Evolutionary conservation across 2,888 invertebrate genomes (phyloP).

Genomic region (Diloba caeruleocephala): DNA sequence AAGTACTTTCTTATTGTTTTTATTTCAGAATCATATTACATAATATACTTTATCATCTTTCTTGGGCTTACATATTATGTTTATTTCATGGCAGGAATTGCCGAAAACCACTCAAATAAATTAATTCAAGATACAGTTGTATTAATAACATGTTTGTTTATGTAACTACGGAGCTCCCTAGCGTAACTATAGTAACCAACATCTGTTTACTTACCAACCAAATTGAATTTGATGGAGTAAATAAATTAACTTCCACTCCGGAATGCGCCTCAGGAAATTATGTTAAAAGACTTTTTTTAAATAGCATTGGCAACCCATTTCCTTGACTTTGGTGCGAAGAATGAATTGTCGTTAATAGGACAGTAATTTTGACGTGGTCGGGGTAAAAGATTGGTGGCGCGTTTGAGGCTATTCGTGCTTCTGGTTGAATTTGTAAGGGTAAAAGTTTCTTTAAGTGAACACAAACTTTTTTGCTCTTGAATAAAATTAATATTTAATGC

Average conservation of each 20-base stretch:
- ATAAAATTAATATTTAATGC: no score
- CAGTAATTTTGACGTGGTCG: conserved; percentile 31
- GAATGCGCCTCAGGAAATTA: conserved; percentile 58
- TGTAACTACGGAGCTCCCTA: conserved; percentile 14
- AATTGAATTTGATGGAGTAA: conserved; percentile 62
- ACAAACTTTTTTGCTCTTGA: no score
- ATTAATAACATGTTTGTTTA: conserved; percentile 36
- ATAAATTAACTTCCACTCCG: conserved; percentile 63
- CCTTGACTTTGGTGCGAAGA: conserved; percentile 25
- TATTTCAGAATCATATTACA: no score
- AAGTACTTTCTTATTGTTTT: no score
- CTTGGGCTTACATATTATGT: no score
- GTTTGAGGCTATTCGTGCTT: no score
- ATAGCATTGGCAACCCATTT: conserved; percentile 47
- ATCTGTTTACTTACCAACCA: conserved; percentile 46
- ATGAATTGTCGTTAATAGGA: conserved; percentile 27
- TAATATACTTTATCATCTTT: no score
- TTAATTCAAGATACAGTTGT: conserved; percentile 26
- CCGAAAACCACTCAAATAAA: no score
- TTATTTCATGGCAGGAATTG: no score
- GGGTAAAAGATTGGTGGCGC: conserved; percentile 22
- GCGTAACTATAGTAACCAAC: conserved; percentile 37
- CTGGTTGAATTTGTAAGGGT: no score
- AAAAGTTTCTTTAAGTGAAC: no score
- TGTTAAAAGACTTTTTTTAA: conserved; percentile 59